Evolutionary conservation across 2,888 invertebrate genomes (phyloP), one percentile per base, ranked within the genome.

Genomic region (Sceliomorpha sp.): DNA sequence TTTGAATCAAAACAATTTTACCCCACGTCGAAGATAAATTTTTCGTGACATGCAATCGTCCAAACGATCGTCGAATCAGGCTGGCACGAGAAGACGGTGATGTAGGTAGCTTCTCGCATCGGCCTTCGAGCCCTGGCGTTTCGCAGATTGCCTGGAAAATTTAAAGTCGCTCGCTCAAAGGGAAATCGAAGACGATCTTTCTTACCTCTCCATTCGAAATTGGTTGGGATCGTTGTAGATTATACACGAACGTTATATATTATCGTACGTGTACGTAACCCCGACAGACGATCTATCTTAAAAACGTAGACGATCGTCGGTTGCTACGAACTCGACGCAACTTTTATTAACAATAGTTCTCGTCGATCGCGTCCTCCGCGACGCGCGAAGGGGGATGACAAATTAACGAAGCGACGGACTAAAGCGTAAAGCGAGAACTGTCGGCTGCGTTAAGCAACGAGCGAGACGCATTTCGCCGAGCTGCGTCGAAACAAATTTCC

Each of bases 81-180:
- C 26, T 8, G 26, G 8, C 40, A 26, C 26, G 26, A 42, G 10
- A 42, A 27, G 7, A 10, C 7, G 13, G 40, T 26, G 40, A 42
- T 20, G 40, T 42, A 14, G 20, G 10, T 31, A 58, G 37, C 60
- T 40, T 14, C 17, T 42, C 42, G 12, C 45, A 20, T 36, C 45
- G 32, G 51, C 42, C 20, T 53, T 53, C 51, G 44, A 55, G n/a
- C 29, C 37, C 37, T 27, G 37, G 20, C 44, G 60, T 70, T 58
- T 67, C 59, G 56, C 60, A 73, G 73, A 77, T 79, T 75, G 76
- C 70, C 62, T 75, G 72, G 69, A 73, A 74, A 79, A 79, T 78
- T 80, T 75, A 67, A 75, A 79, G 72, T 76, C 74, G 67, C 59
- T 42, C 69, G 58, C 64, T 79, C 75, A 76, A 78, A 79, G 77